Conservation (phyloP, 2,888 invertebrate genomes). For the Rhorus exstirpatorius region DNA sequence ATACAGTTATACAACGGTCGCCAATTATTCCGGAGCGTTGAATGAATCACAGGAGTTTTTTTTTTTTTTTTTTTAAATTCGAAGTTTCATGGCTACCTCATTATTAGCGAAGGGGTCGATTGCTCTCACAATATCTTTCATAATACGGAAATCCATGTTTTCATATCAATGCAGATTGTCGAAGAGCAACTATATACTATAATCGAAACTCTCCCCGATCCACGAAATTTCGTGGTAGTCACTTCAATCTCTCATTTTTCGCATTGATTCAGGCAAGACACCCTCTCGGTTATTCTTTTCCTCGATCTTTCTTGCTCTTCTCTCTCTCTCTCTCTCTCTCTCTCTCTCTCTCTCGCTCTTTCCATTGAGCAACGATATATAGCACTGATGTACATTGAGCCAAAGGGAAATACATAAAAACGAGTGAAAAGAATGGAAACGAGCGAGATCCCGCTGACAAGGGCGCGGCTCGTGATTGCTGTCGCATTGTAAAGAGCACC, state of each 20-base stretch:
- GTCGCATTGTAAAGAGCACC: constrained; percentile 83
- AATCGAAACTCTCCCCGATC: constrained; percentile 10
- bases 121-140: too few relatives aligned
- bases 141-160: constrained; percentile 14
- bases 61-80: too few relatives aligned
- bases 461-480: constrained; percentile 85
- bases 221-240: not conserved
- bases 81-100: too few relatives aligned
- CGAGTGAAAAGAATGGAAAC: constrained; percentile 68
- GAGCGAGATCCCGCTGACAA: constrained; percentile 82
- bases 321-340: constrained; percentile 38
- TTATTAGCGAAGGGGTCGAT: too few relatives aligned
- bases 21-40: too few relatives aligned
- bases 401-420: constrained; percentile 67
- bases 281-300: constrained; percentile 54
- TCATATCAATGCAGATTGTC: not conserved
- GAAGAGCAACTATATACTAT: not conserved
- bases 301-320: constrained; percentile 28
- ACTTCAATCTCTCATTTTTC: constrained; percentile 51
- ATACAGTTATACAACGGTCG: too few relatives aligned
- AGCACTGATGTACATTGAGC: constrained; percentile 47
- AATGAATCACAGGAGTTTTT: too few relatives aligned
- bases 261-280: constrained; percentile 54
- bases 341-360: constrained; percentile 38
- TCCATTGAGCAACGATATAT: constrained; percentile 56